Percentiles rank a stretch among this genome's conserved stretches.
Conservation (phyloP, 2,888 invertebrate species). For the Loripinus fragilis region DNA sequence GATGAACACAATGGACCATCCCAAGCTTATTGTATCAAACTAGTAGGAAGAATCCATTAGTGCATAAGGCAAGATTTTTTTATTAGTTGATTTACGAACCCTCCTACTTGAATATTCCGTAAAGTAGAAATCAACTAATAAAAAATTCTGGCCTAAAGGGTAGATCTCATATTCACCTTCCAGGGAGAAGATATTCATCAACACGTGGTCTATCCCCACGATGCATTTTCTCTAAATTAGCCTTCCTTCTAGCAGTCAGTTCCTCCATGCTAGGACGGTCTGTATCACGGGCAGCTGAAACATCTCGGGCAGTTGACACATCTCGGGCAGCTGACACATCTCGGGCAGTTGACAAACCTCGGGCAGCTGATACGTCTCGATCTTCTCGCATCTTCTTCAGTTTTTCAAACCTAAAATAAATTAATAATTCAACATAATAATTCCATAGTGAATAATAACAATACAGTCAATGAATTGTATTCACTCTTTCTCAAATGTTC, state of each 20-base stretch:
- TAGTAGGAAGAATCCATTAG: too few relatives aligned
- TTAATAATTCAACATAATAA: neutral
- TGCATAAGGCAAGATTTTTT: too few relatives aligned
- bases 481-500: too few relatives aligned
- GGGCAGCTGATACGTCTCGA: neutral
- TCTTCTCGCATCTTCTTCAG: neutral
- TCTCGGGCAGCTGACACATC: slow-evolving; percentile 5
- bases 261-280: slow-evolving; percentile 46
- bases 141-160: too few relatives aligned
- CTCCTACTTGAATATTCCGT: too few relatives aligned
- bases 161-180: slow-evolving; percentile 5
- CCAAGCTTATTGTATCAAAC: too few relatives aligned
- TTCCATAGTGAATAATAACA: too few relatives aligned
- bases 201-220: slow-evolving; percentile 4
- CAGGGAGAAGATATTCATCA: slow-evolving; percentile 1
- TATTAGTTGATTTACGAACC: too few relatives aligned
- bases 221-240: neutral
- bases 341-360: neutral
- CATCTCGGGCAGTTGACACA: neutral
- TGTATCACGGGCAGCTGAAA: neutral
- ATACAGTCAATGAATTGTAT: too few relatives aligned
- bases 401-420: neutral
- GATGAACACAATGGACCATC: too few relatives aligned
- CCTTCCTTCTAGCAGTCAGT: slow-evolving; percentile 28
- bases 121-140: too few relatives aligned